phyloP scores from a whole-genome alignment of 92 coral and sea anemone species.

The Palythoa caribaeorum region DNA sequence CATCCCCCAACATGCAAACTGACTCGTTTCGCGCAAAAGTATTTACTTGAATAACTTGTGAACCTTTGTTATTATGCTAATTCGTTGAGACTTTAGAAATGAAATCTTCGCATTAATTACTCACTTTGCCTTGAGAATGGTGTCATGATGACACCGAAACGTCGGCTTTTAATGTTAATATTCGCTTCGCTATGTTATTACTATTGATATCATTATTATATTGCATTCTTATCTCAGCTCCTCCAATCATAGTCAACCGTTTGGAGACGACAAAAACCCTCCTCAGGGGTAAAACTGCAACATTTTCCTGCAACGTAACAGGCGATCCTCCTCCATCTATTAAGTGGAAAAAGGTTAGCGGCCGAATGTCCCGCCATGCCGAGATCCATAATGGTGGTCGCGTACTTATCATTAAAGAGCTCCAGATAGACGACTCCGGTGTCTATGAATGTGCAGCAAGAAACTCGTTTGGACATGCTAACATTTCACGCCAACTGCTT shows the following conservation, averaged over 20 bases:
- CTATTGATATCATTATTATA: too few species aligned
- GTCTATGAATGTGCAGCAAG: constrained; percentile 22
- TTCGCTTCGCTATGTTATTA: too few species aligned
- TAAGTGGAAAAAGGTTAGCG: background rate
- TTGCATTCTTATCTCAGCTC: background rate
- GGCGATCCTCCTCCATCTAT: constrained; percentile 25
- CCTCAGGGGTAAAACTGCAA: background rate
- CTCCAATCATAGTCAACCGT: constrained; percentile 1
- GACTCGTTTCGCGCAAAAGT: too few species aligned
- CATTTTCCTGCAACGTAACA: background rate
- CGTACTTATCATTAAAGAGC: background rate
- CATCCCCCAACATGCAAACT: too few species aligned
- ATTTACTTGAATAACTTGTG: too few species aligned
- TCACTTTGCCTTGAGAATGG: too few species aligned
- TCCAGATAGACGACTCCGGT: constrained; percentile 17
- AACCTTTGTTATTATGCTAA: too few species aligned
- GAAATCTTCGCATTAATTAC: too few species aligned
- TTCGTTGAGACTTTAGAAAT: too few species aligned
- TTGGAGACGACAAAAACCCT: background rate
- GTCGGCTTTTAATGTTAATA: too few species aligned
- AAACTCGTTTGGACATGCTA: constrained; percentile 1
- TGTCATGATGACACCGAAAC: too few species aligned
- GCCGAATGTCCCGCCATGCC: background rate
- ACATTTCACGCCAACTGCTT: background rate
- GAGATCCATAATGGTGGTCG: constrained; percentile 2